Evolutionary conservation across 2,888 invertebrate genomes (phyloP).

Genomic region (Chironomus tentans): DNA sequence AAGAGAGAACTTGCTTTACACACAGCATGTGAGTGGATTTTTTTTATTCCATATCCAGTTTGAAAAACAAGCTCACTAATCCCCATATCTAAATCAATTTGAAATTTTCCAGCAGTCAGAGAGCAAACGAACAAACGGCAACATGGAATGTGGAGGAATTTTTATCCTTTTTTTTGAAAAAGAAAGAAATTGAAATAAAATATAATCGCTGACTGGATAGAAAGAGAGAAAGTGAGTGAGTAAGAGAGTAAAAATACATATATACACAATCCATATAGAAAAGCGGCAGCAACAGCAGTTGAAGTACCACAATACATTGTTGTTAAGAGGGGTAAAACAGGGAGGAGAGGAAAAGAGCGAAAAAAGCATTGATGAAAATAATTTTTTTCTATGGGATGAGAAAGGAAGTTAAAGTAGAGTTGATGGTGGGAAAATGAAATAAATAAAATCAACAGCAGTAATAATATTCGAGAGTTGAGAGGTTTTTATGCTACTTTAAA

Average conservation of each 20-base stretch:
- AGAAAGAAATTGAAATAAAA: not conserved
- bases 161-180: not conserved
- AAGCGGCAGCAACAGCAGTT: not conserved
- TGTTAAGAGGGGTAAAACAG: not conserved
- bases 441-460: slow-evolving; percentile 5
- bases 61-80: not conserved
- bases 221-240: not conserved
- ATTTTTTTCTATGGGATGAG: not conserved
- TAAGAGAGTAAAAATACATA: not conserved
- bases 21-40: not conserved
- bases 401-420: not conserved
- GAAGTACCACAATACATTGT: not conserved
- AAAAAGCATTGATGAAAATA: no score
- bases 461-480: not conserved
- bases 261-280: not conserved
- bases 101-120: slow-evolving; percentile 16
- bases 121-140: not conserved
- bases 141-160: not conserved
- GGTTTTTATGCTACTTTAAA: not conserved
- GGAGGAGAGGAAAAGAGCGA: not conserved
- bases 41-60: not conserved
- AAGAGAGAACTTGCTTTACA: not conserved
- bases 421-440: not conserved
- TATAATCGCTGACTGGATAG: not conserved
- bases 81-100: slow-evolving; percentile 22